A percentile compares a stretch with the other conserved stretches of the same genome.
These are phyloP conservation scores for Mus musculus DNA, from an alignment of 2,113 vertebrate genomes.

Conservation along the genomic window DNA sequence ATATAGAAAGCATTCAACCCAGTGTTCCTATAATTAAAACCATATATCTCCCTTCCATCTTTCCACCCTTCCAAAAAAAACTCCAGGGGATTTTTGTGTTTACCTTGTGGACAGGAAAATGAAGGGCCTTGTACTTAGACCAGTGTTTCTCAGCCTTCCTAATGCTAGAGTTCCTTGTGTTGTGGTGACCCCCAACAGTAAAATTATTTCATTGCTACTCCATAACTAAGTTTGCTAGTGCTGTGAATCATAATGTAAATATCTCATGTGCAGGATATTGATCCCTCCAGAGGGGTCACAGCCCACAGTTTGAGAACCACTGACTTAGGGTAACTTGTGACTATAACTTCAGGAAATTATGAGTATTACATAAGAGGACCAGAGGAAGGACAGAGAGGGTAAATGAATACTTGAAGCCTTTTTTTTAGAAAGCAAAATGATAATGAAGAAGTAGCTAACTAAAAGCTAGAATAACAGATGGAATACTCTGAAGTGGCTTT, in stretches of 20 bases:
- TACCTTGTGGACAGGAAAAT: neutral
- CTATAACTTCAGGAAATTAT: neutral
- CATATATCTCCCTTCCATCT: neutral
- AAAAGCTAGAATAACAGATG: slow-evolving; percentile 4
- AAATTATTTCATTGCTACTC: neutral
- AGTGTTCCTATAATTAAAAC: slow-evolving; percentile 31
- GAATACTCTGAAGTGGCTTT: slow-evolving; percentile 6
- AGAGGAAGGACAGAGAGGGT: neutral
- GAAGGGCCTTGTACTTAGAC: neutral
- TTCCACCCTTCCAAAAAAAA: no score
- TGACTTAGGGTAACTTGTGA: neutral
- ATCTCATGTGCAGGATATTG: neutral
- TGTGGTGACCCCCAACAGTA: neutral
- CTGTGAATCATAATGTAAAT: neutral
- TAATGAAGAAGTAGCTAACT: slow-evolving; percentile 12
- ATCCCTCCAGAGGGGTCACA: neutral
- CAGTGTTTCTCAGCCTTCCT: neutral
- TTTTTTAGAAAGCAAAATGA: neutral
- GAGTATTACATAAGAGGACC: neutral
- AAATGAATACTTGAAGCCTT: neutral
- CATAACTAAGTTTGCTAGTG: neutral
- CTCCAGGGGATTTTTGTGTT: neutral
- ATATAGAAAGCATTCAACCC: slow-evolving; percentile 11
- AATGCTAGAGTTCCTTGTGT: neutral
- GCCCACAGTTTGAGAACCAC: neutral